A percentile compares a stretch with the other conserved stretches of the same genome.
Conservation (phyloP, 2,797 vertebrate species). For the Crax fasciolata region DNA sequence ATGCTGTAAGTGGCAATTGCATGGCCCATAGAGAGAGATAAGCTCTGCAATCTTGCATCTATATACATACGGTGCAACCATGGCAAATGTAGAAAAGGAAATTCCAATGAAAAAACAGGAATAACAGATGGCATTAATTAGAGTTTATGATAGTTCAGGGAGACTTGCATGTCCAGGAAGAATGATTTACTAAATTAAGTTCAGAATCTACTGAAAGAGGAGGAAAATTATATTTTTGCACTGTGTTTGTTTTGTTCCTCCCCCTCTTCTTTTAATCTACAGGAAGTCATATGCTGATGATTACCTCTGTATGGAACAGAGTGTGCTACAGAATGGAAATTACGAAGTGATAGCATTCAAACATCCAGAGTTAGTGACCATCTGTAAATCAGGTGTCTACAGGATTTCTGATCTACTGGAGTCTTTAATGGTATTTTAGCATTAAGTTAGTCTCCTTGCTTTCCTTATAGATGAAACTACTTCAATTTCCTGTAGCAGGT, state of each 20-base stretch:
- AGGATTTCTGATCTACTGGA: neutral
- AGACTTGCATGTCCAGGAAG: neutral
- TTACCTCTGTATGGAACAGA: neutral
- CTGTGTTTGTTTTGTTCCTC: neutral
- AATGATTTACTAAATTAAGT: slow-evolving; percentile 26
- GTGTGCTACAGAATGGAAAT: neutral
- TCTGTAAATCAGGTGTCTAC: neutral
- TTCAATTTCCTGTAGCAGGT: neutral
- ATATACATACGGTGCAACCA: neutral
- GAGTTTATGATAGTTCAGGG: neutral
- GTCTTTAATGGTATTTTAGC: neutral
- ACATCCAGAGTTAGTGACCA: neutral
- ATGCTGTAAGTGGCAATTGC: neutral
- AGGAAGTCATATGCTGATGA: neutral
- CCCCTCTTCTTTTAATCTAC: neutral
- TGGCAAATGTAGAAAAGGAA: neutral
- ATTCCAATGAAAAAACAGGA: slow-evolving; percentile 3
- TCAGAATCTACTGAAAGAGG: neutral
- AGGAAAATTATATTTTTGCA: neutral
- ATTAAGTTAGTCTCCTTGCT: neutral
- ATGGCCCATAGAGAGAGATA: neutral
- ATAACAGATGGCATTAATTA: slow-evolving; percentile 30
- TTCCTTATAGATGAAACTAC: neutral
- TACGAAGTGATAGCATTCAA: neutral
- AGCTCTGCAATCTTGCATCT: neutral